Evolutionary conservation across 1,140 invertebrate species (phyloP), one percentile per base, ranked within the genome.

Genomic region (Euwallacea similis): DNA sequence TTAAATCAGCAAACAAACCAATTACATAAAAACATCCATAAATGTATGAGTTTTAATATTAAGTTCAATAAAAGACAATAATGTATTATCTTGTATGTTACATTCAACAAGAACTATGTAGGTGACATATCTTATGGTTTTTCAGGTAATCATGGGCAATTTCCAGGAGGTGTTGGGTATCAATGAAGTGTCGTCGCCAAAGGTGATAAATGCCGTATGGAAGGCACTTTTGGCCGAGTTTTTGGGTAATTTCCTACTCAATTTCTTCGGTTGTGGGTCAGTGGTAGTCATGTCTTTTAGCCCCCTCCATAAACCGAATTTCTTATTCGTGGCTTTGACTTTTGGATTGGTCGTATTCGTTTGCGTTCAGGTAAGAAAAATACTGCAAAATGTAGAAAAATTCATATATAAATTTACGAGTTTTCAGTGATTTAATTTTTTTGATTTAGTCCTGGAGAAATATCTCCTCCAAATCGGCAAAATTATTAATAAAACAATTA

Each of bases 341-440:
- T 97, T 97, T 80, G 96, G 96, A 68, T 84, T 98, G 47, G 85
- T 88, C 0, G 90, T 97, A 50, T 95, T 92, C 74, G 90, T 91
- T 63, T 86, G 88, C 67, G 89, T 93, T 33, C 92, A 91, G 82
- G 89, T 91, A 82, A 83, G 84, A 8, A 4, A 56, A 56, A 13
- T 33, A 33, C 21, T 33, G 21, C 4, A 33, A 33, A 33, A 33
- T 33, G 1, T 33, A 2, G 4, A 33, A 1, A 33, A 33, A 33
- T 33, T 33, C 21, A 4, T 33, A 4, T 33, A 1, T 33, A 33
- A 33, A 33, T 33, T 33, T 33, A 4, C 4, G 4, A 33, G 21
- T 4, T 4, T 33, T 4, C 21, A 33, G 1, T 33, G 1, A 4
- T 33, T 33, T 33, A 2, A 33, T 33, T 4, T 4, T 33, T 33